Evolutionary conservation across 2,113 vertebrate genomes (phyloP).

Genomic region (Grammomys dolichurus): DNA sequence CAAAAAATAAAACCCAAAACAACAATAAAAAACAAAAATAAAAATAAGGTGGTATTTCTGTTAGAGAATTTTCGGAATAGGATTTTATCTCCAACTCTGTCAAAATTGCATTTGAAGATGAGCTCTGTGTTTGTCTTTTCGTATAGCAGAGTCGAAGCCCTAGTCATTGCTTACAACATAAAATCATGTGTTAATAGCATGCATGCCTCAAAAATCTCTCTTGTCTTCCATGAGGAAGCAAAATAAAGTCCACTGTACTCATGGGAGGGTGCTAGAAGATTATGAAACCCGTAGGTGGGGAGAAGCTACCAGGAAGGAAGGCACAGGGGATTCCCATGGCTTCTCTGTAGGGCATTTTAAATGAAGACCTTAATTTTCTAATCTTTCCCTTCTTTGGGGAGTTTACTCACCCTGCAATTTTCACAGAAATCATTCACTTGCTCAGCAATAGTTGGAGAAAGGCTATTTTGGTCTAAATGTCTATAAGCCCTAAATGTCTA

Average conservation of each 20-base stretch:
- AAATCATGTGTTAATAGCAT: neutral
- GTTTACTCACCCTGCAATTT: conserved; percentile 38
- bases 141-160: neutral
- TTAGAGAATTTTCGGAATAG: neutral
- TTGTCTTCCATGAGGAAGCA: neutral
- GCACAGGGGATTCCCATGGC: neutral
- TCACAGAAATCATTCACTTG: conserved; percentile 41
- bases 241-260: neutral
- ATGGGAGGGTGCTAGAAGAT: neutral
- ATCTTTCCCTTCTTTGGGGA: neutral
- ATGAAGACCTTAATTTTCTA: conserved; percentile 36
- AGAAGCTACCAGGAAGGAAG: neutral
- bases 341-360: neutral
- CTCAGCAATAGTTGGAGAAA: conserved; percentile 42
- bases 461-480: conserved; percentile 31
- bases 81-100: neutral
- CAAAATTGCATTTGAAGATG: conserved; percentile 29
- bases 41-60: conserved; percentile 7
- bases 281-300: neutral
- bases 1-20: neutral
- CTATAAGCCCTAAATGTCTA: conserved; percentile 66
- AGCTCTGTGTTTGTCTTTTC: neutral
- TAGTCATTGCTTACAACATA: neutral
- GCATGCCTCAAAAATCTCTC: neutral
- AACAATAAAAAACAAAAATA: neutral